Percentiles rank a stretch among this genome's conserved stretches.
These are phyloP conservation scores for Poeciliopsis turrubarensis DNA, from an alignment of 2,113 vertebrate genomes.

Conservation along the genomic window DNA sequence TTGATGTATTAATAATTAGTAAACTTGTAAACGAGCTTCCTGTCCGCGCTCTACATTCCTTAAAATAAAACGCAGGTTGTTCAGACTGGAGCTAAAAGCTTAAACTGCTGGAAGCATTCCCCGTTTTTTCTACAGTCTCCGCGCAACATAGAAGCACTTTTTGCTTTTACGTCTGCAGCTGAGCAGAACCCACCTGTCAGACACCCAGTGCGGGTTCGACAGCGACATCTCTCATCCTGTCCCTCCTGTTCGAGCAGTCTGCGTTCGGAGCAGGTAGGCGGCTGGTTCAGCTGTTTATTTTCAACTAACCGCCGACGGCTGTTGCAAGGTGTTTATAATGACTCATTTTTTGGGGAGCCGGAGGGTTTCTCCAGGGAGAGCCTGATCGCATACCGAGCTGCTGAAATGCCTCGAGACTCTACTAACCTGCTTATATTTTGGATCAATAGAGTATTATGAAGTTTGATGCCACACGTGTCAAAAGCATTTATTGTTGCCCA, in stretches of 20 bases:
- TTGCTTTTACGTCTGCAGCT: neutral
- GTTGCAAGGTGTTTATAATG: neutral
- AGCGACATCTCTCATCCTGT: neutral
- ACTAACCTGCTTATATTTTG: neutral
- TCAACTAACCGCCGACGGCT: neutral
- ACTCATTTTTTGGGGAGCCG: neutral
- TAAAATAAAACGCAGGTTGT: neutral
- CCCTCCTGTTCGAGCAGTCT: neutral
- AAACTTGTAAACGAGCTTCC: too few relatives aligned
- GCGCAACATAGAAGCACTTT: neutral
- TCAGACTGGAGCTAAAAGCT: neutral
- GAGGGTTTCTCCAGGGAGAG: neutral
- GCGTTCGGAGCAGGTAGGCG: neutral
- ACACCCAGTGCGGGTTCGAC: neutral
- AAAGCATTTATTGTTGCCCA: slow-evolving; percentile 56
- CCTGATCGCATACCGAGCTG: neutral
- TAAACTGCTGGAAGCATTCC: neutral
- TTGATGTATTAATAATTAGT: neutral
- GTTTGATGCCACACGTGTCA: slow-evolving; percentile 1
- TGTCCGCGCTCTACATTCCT: neutral
- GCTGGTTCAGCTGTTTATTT: slow-evolving; percentile 4
- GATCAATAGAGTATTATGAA: neutral
- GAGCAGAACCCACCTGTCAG: neutral
- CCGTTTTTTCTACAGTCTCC: too few relatives aligned
- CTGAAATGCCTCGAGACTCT: neutral